These are phyloP conservation scores for Microchirus variegatus DNA, from an alignment of 2,797 vertebrate species.

Conservation along the genomic window DNA sequence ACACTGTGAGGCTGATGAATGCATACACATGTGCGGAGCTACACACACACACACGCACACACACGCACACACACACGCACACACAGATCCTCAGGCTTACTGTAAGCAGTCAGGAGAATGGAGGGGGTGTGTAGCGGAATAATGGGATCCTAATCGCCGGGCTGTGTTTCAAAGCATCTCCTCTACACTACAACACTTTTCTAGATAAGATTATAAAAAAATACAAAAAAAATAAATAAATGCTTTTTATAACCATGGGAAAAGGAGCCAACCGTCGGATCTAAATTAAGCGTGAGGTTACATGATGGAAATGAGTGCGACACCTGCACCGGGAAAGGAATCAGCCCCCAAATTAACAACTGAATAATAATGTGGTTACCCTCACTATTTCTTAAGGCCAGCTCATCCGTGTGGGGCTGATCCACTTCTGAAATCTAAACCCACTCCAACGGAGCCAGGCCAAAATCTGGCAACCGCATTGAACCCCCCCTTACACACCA, in stretches of 20 bases:
- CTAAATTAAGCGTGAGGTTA: constrained; percentile 80
- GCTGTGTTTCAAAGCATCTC: constrained; percentile 80
- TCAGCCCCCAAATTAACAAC: no score
- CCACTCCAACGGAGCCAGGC: constrained; percentile 40
- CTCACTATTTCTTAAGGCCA: constrained; percentile 18
- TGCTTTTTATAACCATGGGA: constrained; percentile 78
- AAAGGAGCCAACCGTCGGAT: constrained; percentile 72
- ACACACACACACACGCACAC: constrained; percentile 45
- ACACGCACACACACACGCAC: constrained; percentile 52
- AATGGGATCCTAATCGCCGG: constrained; percentile 81
- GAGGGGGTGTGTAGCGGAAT: constrained; percentile 75
- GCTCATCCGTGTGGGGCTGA: constrained; percentile 46
- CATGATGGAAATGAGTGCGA: constrained; percentile 69
- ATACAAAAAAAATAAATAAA: no score
- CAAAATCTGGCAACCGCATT: constrained; percentile 47
- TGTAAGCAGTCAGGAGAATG: constrained; percentile 78
- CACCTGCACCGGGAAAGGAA: constrained; percentile 56
- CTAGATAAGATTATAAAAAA: constrained; percentile 77
- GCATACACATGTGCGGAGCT: constrained; percentile 49
- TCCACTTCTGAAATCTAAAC: constrained; percentile 50
- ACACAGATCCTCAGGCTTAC: constrained; percentile 74
- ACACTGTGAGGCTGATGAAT: constrained; percentile 58
- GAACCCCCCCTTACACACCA: constrained; percentile 46
- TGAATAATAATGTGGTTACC: constrained; percentile 48
- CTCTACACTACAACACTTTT: constrained; percentile 77